phyloP scores from a whole-genome alignment of 2,888 invertebrate species.

The Xestia xanthographa region DNA sequence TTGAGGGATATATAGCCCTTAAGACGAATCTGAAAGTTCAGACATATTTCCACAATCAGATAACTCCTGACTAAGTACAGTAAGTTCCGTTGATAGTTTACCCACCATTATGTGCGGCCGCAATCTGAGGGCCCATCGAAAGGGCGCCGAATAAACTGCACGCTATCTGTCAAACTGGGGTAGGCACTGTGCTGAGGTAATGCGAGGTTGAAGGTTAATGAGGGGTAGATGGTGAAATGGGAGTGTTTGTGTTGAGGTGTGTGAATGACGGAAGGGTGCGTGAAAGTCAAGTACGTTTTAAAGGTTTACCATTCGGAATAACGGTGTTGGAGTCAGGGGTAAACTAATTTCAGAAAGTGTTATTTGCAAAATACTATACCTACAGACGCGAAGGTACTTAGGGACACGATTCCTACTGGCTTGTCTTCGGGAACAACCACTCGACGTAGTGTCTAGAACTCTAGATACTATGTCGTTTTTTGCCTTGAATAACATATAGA shows the following conservation, averaged over 20 bases:
- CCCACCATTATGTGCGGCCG: slow-evolving; percentile 42
- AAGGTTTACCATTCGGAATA: neutral
- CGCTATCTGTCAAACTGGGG: slow-evolving; percentile 45
- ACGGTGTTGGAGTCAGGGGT: neutral
- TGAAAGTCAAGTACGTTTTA: slow-evolving; percentile 1
- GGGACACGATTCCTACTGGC: neutral
- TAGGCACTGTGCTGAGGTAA: slow-evolving; percentile 9
- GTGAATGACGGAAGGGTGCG: slow-evolving; percentile 4
- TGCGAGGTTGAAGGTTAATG: slow-evolving; percentile 30
- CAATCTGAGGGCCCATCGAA: slow-evolving; percentile 45
- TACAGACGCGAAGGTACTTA: neutral
- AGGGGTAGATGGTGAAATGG: slow-evolving; percentile 11
- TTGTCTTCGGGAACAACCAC: neutral
- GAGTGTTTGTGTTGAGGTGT: slow-evolving; percentile 12
- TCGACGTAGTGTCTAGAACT: neutral
- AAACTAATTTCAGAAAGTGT: neutral
- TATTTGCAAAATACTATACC: neutral
- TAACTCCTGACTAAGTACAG: slow-evolving; percentile 54
- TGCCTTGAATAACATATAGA: neutral
- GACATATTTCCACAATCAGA: slow-evolving; percentile 44
- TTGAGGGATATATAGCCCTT: too few species aligned
- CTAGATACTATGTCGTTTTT: neutral
- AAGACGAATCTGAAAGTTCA: neutral
- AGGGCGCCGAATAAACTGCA: slow-evolving; percentile 34
- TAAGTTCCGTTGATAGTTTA: slow-evolving; percentile 46